Conservation (phyloP, 1,140 invertebrate genomes). For the Achatina immaculata region DNA sequence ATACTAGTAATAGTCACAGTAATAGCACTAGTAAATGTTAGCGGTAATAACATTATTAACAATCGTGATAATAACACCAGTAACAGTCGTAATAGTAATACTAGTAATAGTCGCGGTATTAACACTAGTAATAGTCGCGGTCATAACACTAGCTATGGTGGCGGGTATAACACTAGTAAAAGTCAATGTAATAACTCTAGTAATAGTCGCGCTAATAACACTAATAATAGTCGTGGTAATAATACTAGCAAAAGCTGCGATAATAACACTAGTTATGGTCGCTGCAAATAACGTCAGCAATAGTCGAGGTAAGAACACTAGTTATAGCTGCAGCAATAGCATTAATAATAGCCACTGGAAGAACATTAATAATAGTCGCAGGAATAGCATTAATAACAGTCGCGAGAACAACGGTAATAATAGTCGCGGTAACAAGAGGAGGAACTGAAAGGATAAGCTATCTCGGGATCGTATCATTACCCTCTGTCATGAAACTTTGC, state of each 20-base stretch:
- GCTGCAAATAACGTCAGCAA: background rate
- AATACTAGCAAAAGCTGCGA: background rate
- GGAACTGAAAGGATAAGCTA: background rate
- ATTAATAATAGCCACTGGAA: background rate
- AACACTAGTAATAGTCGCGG: background rate
- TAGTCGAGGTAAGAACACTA: background rate
- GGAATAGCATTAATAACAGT: background rate
- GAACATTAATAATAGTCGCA: background rate
- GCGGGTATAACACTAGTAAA: background rate
- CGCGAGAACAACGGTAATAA: background rate
- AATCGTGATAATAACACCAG: no score
- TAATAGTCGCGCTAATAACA: background rate
- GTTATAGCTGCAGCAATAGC: background rate
- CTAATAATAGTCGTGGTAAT: background rate
- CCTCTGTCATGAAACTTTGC: background rate
- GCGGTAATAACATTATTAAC: no score
- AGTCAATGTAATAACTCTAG: background rate
- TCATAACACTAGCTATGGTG: background rate
- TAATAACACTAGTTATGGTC: no score
- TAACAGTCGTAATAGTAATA: no score
- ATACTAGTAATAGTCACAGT: no score
- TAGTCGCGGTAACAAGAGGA: background rate
- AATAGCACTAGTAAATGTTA: no score
- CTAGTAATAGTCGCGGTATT: no score
- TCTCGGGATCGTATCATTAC: background rate